A percentile compares a stretch with the other conserved stretches of the same genome.
These are phyloP conservation scores for Penaeus chinensis DNA, from an alignment of 1,140 invertebrate species.

Conservation along the genomic window DNA sequence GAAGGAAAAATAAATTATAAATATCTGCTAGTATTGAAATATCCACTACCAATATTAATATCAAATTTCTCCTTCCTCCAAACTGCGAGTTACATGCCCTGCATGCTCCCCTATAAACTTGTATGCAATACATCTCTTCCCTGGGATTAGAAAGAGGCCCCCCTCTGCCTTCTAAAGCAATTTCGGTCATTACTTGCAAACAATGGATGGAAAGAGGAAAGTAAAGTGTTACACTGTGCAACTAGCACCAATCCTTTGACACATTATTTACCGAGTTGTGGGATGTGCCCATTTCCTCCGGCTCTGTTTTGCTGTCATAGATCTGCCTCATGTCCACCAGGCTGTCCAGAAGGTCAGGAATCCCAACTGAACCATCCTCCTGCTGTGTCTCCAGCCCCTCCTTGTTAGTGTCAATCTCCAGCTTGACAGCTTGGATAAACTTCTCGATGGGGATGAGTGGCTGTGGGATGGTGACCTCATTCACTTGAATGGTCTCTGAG, in stretches of 20 bases:
- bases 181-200: no score
- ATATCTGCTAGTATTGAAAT: no score
- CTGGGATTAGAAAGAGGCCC: no score
- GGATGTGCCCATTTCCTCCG: slow-evolving; percentile 28
- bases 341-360: slow-evolving; percentile 43
- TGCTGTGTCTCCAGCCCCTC: neutral
- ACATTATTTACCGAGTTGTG: slow-evolving; percentile 38
- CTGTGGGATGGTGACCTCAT: neutral
- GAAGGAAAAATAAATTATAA: no score
- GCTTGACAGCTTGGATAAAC: slow-evolving; percentile 29
- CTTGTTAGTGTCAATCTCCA: neutral
- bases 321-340: slow-evolving; percentile 26
- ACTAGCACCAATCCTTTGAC: neutral
- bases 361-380: slow-evolving; percentile 25
- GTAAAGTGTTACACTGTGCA: no score
- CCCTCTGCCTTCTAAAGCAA: no score
- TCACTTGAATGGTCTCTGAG: neutral
- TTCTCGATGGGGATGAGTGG: slow-evolving; percentile 31
- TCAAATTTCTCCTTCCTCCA: no score
- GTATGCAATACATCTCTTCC: no score
- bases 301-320: slow-evolving; percentile 32
- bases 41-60: no score
- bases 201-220: no score
- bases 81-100: no score
- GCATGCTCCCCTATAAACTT: no score